Percentiles rank a stretch among this genome's conserved stretches.
Conservation (phyloP, 2,888 invertebrate species). For the Tanytarsus gracilentus region DNA sequence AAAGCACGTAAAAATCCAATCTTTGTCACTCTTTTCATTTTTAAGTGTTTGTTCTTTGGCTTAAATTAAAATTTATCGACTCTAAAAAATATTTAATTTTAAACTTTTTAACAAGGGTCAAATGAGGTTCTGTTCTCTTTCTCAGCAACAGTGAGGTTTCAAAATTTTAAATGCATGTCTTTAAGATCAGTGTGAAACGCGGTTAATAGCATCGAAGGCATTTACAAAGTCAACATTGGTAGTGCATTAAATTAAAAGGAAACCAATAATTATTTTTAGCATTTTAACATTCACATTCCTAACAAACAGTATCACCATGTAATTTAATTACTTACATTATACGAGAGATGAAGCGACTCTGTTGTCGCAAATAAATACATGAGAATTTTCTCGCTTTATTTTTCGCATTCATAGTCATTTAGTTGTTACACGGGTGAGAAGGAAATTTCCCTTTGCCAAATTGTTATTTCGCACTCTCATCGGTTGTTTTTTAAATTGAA, state of each 20-base stretch:
- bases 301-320: neutral
- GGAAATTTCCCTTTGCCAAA: neutral
- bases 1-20: neutral
- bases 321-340: neutral
- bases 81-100: no score
- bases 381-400: no score
- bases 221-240: neutral
- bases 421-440: neutral
- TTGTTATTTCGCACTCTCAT: neutral
- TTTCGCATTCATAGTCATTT: no score
- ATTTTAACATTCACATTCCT: no score
- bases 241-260: conserved; percentile 15
- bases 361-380: neutral
- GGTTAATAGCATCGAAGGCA: no score
- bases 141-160: no score
- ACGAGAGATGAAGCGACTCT: neutral
- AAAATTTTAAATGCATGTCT: no score
- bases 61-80: neutral
- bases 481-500: neutral
- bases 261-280: conserved; percentile 11
- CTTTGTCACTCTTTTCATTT: neutral
- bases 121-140: neutral
- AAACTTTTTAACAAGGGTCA: neutral
- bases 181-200: no score
- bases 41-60: neutral